phyloP scores from a whole-genome alignment of 1,140 invertebrate species.

The Drosophila parabipectinata region DNA sequence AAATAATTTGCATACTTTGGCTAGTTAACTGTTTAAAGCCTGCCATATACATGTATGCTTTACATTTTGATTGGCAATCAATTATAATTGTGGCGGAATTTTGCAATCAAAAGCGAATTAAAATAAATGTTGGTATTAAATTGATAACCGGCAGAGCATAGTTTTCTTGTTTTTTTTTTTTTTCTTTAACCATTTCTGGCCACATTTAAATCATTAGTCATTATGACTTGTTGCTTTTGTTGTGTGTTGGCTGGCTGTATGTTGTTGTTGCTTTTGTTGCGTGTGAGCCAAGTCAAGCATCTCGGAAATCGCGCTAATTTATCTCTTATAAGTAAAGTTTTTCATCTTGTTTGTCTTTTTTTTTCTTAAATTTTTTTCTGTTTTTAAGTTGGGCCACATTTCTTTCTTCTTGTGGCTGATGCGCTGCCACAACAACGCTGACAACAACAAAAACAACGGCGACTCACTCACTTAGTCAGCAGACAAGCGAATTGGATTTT shows the following conservation, averaged over 20 bases:
- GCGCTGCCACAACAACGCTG: conserved; percentile 7
- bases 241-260: not conserved
- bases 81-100: conserved; percentile 47
- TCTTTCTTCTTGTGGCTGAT: conserved; percentile 21
- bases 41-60: conserved; percentile 42
- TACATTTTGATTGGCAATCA: conserved; percentile 43
- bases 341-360: conserved; percentile 37
- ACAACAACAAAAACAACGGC: conserved; percentile 39
- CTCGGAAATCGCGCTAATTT: conserved; percentile 73
- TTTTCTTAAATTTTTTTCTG: conserved; percentile 16
- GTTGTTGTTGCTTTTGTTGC: conserved; percentile 32
- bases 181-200: conserved; percentile 59
- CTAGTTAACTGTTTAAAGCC: conserved; percentile 51
- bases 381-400: conserved; percentile 21
- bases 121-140: conserved; percentile 50
- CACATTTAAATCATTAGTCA: conserved; percentile 75
- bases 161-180: not conserved
- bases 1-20: conserved; percentile 45
- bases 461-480: conserved; percentile 78
- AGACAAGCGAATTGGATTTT: conserved; percentile 35
- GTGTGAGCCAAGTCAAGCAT: conserved; percentile 42
- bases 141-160: conserved; percentile 19
- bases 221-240: conserved; percentile 66
- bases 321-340: conserved; percentile 65
- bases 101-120: conserved; percentile 55